Evolutionary conservation across 2,888 invertebrate species (phyloP).

Genomic region (Ophraella communa): DNA sequence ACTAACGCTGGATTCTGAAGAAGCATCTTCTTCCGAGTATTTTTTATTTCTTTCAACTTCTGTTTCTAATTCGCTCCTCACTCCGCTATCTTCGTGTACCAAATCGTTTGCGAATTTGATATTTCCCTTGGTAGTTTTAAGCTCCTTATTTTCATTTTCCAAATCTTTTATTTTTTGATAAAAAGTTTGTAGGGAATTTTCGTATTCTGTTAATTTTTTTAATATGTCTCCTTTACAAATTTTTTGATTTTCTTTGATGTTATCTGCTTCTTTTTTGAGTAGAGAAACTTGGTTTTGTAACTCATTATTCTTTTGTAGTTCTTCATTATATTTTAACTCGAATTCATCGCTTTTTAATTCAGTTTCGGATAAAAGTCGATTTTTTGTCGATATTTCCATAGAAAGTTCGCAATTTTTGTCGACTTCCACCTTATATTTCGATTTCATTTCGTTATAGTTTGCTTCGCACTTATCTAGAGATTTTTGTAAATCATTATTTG

Average conservation of each 20-base stretch:
- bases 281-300: constrained; percentile 20
- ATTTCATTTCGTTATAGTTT: constrained; percentile 10
- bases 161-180: constrained; percentile 19
- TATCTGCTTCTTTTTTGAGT: constrained; percentile 28
- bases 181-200: constrained; percentile 23
- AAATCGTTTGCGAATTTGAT: constrained; percentile 17
- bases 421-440: constrained; percentile 29
- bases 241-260: constrained; percentile 25
- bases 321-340: constrained; percentile 14
- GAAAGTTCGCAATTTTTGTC: constrained; percentile 24
- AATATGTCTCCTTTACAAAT: constrained; percentile 25
- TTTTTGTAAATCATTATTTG: constrained; percentile 21
- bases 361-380: constrained; percentile 11
- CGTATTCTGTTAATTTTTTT: constrained; percentile 22
- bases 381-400: constrained; percentile 12
- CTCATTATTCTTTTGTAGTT: constrained; percentile 18
- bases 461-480: too few relatives aligned
- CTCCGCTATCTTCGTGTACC: constrained; percentile 25
- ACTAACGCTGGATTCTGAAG: constrained; percentile 23
- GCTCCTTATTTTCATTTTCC: constrained; percentile 26
- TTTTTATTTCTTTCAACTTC: constrained; percentile 13
- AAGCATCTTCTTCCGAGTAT: constrained; percentile 9
- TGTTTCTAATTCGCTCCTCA: constrained; percentile 20
- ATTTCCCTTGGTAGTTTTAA: constrained; percentile 14
- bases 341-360: constrained; percentile 2